phyloP scores from a whole-genome alignment of 2,113 vertebrate species.

The Marmota monax region DNA sequence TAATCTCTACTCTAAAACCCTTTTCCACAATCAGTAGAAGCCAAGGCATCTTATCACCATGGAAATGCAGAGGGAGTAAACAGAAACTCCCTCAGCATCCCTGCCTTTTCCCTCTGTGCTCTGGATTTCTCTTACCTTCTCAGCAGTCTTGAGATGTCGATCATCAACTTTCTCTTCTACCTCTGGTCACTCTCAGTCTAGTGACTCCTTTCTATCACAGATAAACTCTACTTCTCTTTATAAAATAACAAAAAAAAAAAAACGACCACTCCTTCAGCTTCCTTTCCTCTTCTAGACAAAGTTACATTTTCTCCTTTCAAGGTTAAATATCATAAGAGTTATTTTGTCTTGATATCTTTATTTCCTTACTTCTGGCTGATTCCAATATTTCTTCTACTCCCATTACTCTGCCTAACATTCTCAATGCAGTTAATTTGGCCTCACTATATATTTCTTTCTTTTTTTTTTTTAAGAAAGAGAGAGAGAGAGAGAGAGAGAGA shows the following conservation, averaged over 20 bases:
- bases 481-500: too few species aligned
- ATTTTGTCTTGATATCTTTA: background rate
- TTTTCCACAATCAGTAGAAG: background rate
- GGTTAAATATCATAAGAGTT: background rate
- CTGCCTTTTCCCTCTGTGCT: background rate
- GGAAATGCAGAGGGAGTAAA: background rate
- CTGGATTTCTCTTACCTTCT: background rate
- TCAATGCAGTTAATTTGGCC: background rate
- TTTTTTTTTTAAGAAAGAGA: too few species aligned
- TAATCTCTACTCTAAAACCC: background rate
- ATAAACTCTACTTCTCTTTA: background rate
- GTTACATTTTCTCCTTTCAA: background rate
- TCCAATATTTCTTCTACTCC: background rate
- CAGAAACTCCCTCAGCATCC: background rate
- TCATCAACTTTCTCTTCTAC: background rate
- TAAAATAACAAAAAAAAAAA: background rate
- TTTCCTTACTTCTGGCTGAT: background rate
- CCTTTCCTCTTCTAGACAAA: background rate
- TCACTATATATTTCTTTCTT: background rate
- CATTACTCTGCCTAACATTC: background rate
- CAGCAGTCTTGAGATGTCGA: background rate
- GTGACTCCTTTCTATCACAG: background rate
- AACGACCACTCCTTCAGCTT: background rate
- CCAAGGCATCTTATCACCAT: background rate
- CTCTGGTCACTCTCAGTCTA: background rate